Conservation (phyloP, 2,888 invertebrate species). For the Harpalus rufipes region DNA sequence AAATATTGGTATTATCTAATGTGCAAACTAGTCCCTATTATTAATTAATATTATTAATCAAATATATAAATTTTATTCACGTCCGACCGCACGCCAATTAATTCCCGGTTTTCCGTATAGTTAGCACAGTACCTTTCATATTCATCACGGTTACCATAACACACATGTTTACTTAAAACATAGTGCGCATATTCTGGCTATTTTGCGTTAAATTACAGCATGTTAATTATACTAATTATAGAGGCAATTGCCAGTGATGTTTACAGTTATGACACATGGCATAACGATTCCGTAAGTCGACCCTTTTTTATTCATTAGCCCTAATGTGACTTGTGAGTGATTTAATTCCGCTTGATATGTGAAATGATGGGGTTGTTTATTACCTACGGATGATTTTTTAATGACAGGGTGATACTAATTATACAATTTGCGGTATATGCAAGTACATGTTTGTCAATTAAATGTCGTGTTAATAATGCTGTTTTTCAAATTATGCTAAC, state of each 20-base stretch:
- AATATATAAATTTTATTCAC: too few species aligned
- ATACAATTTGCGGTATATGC: not conserved
- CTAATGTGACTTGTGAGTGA: constrained; percentile 1
- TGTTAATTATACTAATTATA: not conserved
- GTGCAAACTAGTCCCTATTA: too few species aligned
- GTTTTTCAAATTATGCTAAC: not conserved
- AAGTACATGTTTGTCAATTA: not conserved
- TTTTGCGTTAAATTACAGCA: not conserved
- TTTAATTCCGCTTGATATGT: not conserved
- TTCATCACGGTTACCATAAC: not conserved
- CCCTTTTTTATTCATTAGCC: not conserved
- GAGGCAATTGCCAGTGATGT: not conserved
- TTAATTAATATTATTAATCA: too few species aligned
- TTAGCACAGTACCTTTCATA: not conserved
- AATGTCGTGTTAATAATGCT: not conserved
- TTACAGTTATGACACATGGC: not conserved
- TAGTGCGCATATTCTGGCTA: not conserved
- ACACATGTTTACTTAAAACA: not conserved
- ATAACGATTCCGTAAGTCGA: not conserved
- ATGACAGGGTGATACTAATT: constrained; percentile 2
- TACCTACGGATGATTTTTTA: not conserved
- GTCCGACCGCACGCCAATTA: too few species aligned
- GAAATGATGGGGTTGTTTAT: not conserved
- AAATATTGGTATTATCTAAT: too few species aligned
- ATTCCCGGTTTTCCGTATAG: not conserved